Evolutionary conservation across 2,888 invertebrate species (phyloP), one percentile per base, ranked within the genome.

Genomic region (Ernsta delagoae): DNA sequence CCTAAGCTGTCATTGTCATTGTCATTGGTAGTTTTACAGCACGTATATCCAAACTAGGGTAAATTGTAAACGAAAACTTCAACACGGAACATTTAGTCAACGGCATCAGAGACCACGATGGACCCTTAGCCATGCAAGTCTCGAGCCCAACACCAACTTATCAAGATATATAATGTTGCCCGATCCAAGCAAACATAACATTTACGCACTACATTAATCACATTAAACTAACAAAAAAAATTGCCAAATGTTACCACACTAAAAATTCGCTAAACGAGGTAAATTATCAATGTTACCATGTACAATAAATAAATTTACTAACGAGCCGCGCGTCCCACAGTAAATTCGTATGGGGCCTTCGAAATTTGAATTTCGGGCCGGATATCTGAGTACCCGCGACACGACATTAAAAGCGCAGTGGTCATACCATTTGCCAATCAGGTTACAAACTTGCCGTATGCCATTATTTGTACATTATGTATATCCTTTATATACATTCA

Each of bases 201-300:
- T 76, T 83, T 82, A 84, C 72, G 75, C 77, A 82, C 86, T 85
- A 89, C 84, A 70, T 81, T 82, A 80, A 87, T 85, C 82, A 88
- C 83, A 84, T 86, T 78, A 74, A 87, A 87, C 85, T 86, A 90
- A 89, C 86, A n/a, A 83, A 83, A 90, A 88, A 88, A 82, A 82
- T 84, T 84, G 82, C 12, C 81, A 83, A 85, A 83, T 83, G 79
- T 86, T 89, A 90, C 86, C 84, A 89, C 86, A 84, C 90, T 88
- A 90, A 91, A 91, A 92, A 89, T 92, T 92, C 84, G 84, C 92
- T 92, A 92, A 83, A 87, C 83, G 81, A 85, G 78, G 82, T 80
- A 83, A 84, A 82, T 82, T 73, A 80, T 81, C 78, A 82, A 82
- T 80, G 79, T 79, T 80, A 83, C 80, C 79, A 82, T 85, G 65